phyloP scores from a whole-genome alignment of 1,140 invertebrate species.

The Heterodera carotae region DNA sequence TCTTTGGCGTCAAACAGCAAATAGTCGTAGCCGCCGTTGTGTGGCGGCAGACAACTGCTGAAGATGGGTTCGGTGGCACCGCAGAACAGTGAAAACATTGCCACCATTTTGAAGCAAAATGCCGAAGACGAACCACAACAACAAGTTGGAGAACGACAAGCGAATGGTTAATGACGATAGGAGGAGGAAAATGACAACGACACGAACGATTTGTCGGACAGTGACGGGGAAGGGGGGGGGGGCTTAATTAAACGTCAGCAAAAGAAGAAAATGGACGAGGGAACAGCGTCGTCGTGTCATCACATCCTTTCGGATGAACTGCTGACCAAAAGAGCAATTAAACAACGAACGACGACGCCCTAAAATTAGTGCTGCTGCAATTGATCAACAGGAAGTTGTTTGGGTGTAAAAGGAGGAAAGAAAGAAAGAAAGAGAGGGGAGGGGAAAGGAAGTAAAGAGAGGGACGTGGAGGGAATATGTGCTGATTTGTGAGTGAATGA shows the following conservation, averaged over 20 bases:
- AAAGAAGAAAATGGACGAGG: not conserved
- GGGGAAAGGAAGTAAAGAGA: too few relatives aligned
- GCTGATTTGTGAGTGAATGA: too few relatives aligned
- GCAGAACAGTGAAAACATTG: conserved; percentile 44
- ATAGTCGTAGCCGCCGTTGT: conserved; percentile 35
- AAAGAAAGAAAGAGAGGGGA: too few relatives aligned
- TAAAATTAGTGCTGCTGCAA: not conserved
- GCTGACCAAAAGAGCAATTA: not conserved
- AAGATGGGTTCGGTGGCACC: conserved; percentile 36
- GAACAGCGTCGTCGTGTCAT: not conserved
- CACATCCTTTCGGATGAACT: too few relatives aligned
- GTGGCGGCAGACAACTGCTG: conserved; percentile 31
- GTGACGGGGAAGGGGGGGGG: not conserved
- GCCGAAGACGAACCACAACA: not conserved
- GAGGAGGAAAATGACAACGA: not conserved
- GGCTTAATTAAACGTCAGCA: not conserved
- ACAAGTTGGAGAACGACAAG: not conserved
- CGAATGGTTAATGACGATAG: conserved; percentile 2
- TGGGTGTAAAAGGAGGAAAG: too few relatives aligned
- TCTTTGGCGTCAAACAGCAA: conserved; percentile 20
- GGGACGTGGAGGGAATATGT: too few relatives aligned
- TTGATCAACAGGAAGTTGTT: not conserved
- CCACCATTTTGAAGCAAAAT: conserved; percentile 28
- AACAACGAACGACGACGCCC: not conserved
- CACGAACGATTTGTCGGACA: too few relatives aligned